Conservation (phyloP, 2,113 vertebrate species). For the Cygnus buccinator region DNA sequence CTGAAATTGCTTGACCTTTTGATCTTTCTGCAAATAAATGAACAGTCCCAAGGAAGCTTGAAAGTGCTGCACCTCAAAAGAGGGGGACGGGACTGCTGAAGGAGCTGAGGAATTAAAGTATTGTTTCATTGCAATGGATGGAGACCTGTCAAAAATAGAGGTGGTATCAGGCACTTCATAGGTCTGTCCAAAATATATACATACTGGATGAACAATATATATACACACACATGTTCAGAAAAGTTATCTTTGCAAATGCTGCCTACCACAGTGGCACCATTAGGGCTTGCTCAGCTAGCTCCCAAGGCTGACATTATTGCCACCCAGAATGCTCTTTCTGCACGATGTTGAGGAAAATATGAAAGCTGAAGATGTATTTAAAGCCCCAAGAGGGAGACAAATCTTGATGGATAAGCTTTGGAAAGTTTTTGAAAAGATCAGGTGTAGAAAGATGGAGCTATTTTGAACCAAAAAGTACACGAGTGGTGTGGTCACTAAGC, state of each 20-base stretch:
- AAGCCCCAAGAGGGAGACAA: neutral
- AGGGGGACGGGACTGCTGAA: neutral
- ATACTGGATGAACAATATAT: neutral
- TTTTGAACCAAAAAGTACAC: neutral
- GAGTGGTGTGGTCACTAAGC: neutral
- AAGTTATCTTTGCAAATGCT: neutral
- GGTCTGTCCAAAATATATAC: neutral
- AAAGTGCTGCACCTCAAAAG: neutral
- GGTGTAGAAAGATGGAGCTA: neutral
- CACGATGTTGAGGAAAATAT: neutral
- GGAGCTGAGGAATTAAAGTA: neutral
- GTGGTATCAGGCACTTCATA: neutral
- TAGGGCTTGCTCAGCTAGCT: neutral
- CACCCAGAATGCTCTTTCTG: neutral
- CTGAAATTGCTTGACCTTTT: slow-evolving; percentile 44
- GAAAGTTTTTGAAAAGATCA: neutral
- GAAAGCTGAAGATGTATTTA: neutral
- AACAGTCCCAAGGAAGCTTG: neutral
- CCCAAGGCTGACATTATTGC: fast-evolving
- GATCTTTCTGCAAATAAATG: neutral
- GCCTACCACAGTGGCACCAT: fast-evolving
- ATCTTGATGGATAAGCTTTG: neutral
- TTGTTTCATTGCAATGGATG: no score
- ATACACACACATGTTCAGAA: neutral
- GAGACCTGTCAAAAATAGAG: neutral